These are phyloP conservation scores for Pterophyllum scalare DNA, from an alignment of 2,113 vertebrate species.

Conservation along the genomic window DNA sequence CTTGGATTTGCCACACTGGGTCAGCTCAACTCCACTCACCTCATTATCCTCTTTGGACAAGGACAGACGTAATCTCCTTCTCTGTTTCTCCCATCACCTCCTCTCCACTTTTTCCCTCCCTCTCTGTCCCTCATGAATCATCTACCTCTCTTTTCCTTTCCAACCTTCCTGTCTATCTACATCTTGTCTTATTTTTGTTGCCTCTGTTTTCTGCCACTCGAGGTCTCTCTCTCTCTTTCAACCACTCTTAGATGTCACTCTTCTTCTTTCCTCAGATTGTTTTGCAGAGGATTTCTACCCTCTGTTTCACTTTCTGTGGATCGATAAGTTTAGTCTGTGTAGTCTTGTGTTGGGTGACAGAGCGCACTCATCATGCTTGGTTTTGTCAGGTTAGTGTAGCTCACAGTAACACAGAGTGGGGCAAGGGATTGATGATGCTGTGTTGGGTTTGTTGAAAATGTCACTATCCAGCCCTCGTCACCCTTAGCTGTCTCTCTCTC, in stretches of 20 bases:
- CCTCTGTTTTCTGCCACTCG: neutral
- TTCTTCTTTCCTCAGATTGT: neutral
- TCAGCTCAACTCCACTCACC: slow-evolving; percentile 72
- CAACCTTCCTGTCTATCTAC: slow-evolving; percentile 35
- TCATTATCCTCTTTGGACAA: slow-evolving; percentile 80
- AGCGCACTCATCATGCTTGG: slow-evolving; percentile 40
- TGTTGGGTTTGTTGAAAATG: neutral
- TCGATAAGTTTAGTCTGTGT: slow-evolving; percentile 41
- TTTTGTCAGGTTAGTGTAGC: slow-evolving; percentile 41
- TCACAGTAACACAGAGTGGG: slow-evolving; percentile 10
- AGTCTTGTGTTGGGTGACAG: slow-evolving; percentile 27
- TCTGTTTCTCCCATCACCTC: slow-evolving; percentile 3
- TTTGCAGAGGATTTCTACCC: neutral
- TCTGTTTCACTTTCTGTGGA: slow-evolving; percentile 15
- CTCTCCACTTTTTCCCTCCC: neutral
- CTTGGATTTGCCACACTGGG: slow-evolving; percentile 68
- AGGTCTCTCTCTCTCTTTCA: neutral
- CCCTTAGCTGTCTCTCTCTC: slow-evolving; percentile 48
- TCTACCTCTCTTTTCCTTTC: slow-evolving; percentile 3
- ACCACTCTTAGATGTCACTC: neutral
- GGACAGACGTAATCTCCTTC: slow-evolving; percentile 64
- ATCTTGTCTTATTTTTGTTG: slow-evolving; percentile 30
- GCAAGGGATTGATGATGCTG: neutral
- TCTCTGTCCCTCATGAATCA: slow-evolving; percentile 47
- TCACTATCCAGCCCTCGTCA: slow-evolving; percentile 43